Evolutionary conservation across 2,888 invertebrate species (phyloP), one percentile per base, ranked within the genome.

Genomic region (Philaethria dido): DNA sequence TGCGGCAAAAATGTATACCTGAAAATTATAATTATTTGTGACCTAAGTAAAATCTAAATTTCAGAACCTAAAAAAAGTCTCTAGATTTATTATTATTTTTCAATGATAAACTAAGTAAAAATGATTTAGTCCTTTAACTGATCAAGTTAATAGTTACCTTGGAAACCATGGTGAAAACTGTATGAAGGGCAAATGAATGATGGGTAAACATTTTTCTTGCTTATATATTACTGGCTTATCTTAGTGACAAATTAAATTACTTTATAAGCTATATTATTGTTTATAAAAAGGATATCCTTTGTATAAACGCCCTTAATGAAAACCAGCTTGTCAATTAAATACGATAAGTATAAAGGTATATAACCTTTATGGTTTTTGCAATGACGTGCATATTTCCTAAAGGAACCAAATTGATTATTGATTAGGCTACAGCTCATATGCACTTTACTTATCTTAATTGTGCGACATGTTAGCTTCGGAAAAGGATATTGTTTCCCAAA

Each of bases 1-100:
- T 13, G 55, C 64, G 39, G 47, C 39, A 8, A 64, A 42, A 48
- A 64, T 48, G 11, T 36, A 48, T 22, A 57, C 47, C 64, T 64
- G 45, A 25, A 57, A 36, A 39, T 14, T 4, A 3, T 48, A 22
- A 33, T 47, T 20, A 36, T 20, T 48, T 33, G 52, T 16, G 18
- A 0, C 0, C 18, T 2, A 33, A 1, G 14, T 14, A n/a, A n/a
- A n/a, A n/a, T n/a, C n/a, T n/a, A n/a, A n/a, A n/a, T n/a, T n/a
- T n/a, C n/a, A n/a, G n/a, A n/a, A n/a, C n/a, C n/a, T 36, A 25
- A 6, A n/a, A 9, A 25, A 29, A 9, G 4, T n/a, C 3, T 25
- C 14, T n/a, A 25, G n/a, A n/a, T 25, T 1, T n/a, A 1, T 0
- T 16, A 11, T 9, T 52, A 16, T 20, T 39, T 39, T 13, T 33